A percentile compares a stretch with the other conserved stretches of the same genome.
These are phyloP conservation scores for Hipparchia sbordonii DNA, from an alignment of 2,888 invertebrate genomes.

Conservation along the genomic window DNA sequence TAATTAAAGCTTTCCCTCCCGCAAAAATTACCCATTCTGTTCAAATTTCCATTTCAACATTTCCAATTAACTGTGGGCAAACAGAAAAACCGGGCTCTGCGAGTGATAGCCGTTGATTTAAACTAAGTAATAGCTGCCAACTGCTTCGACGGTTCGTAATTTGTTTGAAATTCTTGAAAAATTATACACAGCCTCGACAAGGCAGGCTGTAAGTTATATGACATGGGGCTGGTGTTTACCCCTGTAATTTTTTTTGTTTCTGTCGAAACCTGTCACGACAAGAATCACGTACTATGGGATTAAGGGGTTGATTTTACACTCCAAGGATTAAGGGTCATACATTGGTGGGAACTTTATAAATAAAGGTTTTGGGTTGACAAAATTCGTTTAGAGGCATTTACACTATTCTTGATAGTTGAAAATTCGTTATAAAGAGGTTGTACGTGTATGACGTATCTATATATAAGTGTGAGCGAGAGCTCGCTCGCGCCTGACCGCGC, in stretches of 20 bases:
- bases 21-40: neutral
- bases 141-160: slow-evolving; percentile 48
- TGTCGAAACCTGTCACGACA: no score
- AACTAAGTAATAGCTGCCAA: slow-evolving; percentile 50
- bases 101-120: slow-evolving; percentile 37
- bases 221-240: slow-evolving; percentile 29
- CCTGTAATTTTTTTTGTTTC: neutral
- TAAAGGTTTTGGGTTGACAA: no score
- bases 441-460: no score
- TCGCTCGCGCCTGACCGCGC: no score
- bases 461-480: no score
- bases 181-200: slow-evolving; percentile 50
- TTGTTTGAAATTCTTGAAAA: slow-evolving; percentile 62
- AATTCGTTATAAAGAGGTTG: no score
- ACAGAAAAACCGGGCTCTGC: slow-evolving; percentile 31
- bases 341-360: no score
- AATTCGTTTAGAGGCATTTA: no score
- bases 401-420: no score
- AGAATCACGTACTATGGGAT: no score
- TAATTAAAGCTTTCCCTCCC: neutral
- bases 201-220: slow-evolving; percentile 17
- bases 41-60: slow-evolving; percentile 27
- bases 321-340: no score
- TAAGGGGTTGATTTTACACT: no score
- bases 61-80: slow-evolving; percentile 31